Base-by-base conservation (phyloP, 2,113 vertebrate species). In the Hemichromis elongatus region DNA sequence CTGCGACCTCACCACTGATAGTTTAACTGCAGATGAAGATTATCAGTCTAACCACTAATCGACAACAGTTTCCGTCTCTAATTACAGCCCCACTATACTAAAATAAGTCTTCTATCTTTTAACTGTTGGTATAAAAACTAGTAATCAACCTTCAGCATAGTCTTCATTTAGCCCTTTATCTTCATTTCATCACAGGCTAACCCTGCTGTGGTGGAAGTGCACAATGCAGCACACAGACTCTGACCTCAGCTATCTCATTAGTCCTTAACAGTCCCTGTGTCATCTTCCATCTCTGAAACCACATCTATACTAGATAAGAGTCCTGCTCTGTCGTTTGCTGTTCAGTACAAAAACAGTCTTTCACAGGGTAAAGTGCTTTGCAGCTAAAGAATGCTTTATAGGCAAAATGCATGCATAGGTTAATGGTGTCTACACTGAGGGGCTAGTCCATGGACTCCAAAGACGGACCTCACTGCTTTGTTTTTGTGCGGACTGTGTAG, bases 231-330 rank as follows among this genome's bases (percentile, higher is more conserved):
- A 73, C 81, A 35, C 37, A 82, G 80, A 91, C 86, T 59, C 30
- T 82, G 80, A 90, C 86, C 59, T 57, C 61, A 80, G 63, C 24
- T 30, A 12, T 81, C 33, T 68, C 82, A 47, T 89, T 84, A 84
- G 68, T 33, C 79, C 63, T 30, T 18, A 73, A 28, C 24, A 19
- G 90, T 92, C 88, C 35, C 68, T 53, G 52, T 79, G 80, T 86
- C 81, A 53, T 84, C 83, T 84, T 42, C 90, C 77, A 18, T 84
- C 50, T 83, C 35, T 84, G 79, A 88, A 86, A 77, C 16, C 24
- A 45, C 63, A 84, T 92, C 86, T 87, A 28, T 63, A 9, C 30
- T 12, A 61, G 93, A 93, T 93, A 90, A 93, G 77, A 93, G 82
- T 93, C 81, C 82, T 86, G 81, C 88, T 79, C 45, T 84, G 57